phyloP scores from a whole-genome alignment of 2,888 invertebrate genomes.

The Linyphia triangularis region DNA sequence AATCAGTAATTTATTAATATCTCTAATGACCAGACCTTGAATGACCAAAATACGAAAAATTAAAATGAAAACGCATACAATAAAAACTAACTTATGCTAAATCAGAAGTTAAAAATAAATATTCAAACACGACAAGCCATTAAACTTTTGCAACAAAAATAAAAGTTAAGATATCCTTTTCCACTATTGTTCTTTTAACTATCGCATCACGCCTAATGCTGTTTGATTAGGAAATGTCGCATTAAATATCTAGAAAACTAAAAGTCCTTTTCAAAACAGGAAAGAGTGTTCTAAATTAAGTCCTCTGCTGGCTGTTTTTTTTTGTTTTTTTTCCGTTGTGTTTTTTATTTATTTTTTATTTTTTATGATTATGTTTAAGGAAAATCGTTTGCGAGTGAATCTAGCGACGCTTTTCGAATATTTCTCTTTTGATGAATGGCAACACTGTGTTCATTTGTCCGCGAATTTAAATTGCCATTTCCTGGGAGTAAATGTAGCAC shows the following conservation, averaged over 20 bases:
- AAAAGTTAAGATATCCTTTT: slow-evolving; percentile 23
- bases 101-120: neutral
- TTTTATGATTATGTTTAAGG: neutral
- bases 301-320: neutral
- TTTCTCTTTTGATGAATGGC: slow-evolving; percentile 25
- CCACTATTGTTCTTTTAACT: slow-evolving; percentile 15
- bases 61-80: neutral
- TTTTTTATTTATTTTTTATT: neutral
- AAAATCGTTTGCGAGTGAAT: neutral
- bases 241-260: slow-evolving; percentile 30
- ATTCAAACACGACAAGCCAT: neutral
- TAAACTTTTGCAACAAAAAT: neutral
- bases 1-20: too few relatives aligned
- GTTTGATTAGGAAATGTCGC: slow-evolving; percentile 52
- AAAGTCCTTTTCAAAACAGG: neutral
- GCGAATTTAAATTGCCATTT: neutral
- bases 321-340: neutral
- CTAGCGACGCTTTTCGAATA: slow-evolving; percentile 18
- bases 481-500: neutral
- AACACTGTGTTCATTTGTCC: slow-evolving; percentile 5
- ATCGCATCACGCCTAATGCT: slow-evolving; percentile 18
- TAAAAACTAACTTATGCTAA: neutral
- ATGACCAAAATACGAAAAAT: too few relatives aligned
- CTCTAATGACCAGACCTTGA: too few relatives aligned
- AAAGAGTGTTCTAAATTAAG: neutral